These are phyloP conservation scores for Meganola albula DNA, from an alignment of 2,888 invertebrate species.

Conservation along the genomic window DNA sequence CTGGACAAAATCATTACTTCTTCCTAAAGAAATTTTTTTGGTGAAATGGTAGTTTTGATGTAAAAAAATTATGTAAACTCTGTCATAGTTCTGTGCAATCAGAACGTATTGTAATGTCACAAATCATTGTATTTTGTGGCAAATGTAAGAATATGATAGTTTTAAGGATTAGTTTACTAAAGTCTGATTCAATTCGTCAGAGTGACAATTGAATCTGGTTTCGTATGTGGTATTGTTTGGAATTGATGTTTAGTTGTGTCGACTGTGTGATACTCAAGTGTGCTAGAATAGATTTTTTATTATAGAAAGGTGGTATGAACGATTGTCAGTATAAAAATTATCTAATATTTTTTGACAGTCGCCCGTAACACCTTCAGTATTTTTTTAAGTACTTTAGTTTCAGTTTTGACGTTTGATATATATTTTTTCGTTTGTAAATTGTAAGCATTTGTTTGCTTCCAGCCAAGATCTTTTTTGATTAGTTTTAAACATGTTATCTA, in stretches of 20 bases:
- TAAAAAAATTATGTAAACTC: too few relatives aligned
- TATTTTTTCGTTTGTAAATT: constrained; percentile 66
- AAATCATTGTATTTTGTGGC: constrained; percentile 21
- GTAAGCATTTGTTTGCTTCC: constrained; percentile 78
- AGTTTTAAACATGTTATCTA: constrained; percentile 37
- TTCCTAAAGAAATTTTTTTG: too few relatives aligned
- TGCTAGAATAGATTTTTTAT: constrained; percentile 40
- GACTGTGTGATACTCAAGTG: constrained; percentile 50
- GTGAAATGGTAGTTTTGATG: too few relatives aligned
- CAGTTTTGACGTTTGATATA: constrained; percentile 19
- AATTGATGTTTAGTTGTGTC: constrained; percentile 35
- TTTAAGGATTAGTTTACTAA: constrained; percentile 27
- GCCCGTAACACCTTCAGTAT: constrained; percentile 13
- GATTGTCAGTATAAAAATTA: neutral
- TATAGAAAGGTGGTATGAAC: constrained; percentile 13
- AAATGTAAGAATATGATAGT: constrained; percentile 25
- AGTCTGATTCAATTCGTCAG: too few relatives aligned
- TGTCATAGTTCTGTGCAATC: neutral
- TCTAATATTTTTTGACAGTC: too few relatives aligned
- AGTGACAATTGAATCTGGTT: too few relatives aligned
- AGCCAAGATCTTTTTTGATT: constrained; percentile 50
- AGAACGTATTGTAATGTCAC: constrained; percentile 28
- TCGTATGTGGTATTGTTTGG: constrained; percentile 36
- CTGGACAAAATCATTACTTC: too few relatives aligned
- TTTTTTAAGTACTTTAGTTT: constrained; percentile 28